Percentiles rank a stretch among this genome's conserved stretches.
phyloP scores from a whole-genome alignment of 2,888 invertebrate species.

The Vandiemenella viatica region DNA sequence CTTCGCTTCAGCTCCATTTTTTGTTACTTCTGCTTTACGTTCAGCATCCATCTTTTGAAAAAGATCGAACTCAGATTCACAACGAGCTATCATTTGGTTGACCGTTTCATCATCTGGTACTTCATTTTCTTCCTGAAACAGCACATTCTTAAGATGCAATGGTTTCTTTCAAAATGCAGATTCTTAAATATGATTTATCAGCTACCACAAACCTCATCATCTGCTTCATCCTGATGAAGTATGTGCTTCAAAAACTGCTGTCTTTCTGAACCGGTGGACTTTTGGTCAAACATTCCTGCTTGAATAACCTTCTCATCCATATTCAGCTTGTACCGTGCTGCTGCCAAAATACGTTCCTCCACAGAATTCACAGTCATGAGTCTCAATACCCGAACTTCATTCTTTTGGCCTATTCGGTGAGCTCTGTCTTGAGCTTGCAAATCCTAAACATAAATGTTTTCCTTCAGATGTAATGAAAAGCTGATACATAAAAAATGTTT shows the following conservation, averaged over 20 bases:
- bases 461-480: too few species aligned
- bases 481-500: too few species aligned
- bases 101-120: constrained; percentile 49
- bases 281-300: constrained; percentile 50
- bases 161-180: not conserved
- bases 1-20: constrained; percentile 28
- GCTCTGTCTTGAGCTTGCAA: constrained; percentile 51
- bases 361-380: constrained; percentile 47
- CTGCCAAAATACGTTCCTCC: constrained; percentile 45
- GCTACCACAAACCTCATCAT: constrained; percentile 30
- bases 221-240: constrained; percentile 34
- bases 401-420: constrained; percentile 48
- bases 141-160: not conserved
- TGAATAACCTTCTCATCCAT: constrained; percentile 52
- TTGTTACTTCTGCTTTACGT: constrained; percentile 31
- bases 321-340: constrained; percentile 46
- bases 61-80: constrained; percentile 41
- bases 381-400: constrained; percentile 44
- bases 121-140: constrained; percentile 39
- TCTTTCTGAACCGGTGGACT: constrained; percentile 43
- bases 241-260: constrained; percentile 39
- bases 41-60: constrained; percentile 42
- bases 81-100: constrained; percentile 46
- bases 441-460: constrained; percentile 27
- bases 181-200: not conserved